phyloP scores from a whole-genome alignment of 1,140 invertebrate species.

The Trachymyrmex septentrionalis region DNA sequence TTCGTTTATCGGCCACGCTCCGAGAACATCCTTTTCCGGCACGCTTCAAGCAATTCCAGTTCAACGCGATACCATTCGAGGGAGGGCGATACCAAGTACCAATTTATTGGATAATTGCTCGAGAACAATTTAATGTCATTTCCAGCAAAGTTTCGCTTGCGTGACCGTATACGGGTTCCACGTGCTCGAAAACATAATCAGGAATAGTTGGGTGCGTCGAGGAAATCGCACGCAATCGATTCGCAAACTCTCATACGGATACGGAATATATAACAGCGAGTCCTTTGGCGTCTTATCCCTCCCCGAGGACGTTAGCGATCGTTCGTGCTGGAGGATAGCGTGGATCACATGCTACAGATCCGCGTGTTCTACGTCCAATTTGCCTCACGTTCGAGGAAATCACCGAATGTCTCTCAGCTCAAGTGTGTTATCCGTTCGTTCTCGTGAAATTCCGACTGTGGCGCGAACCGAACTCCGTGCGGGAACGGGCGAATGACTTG shows the following conservation, averaged over 20 bases:
- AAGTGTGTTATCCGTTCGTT: not conserved
- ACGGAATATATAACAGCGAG: not conserved
- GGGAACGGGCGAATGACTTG: slow-evolving; percentile 20
- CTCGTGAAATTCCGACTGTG: not conserved
- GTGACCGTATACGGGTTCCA: not conserved
- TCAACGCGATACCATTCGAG: slow-evolving; percentile 33
- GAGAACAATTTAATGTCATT: not conserved
- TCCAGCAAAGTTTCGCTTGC: not conserved
- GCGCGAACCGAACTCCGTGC: not conserved
- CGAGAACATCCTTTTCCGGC: slow-evolving; percentile 52
- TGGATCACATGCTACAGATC: not conserved
- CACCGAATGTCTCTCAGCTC: slow-evolving; percentile 13
- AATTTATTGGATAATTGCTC: slow-evolving; percentile 18
- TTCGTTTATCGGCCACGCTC: slow-evolving; percentile 67
- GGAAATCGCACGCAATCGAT: not conserved
- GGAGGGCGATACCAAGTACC: not conserved
- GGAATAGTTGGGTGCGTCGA: not conserved
- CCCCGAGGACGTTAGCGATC: not conserved
- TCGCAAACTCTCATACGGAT: not conserved
- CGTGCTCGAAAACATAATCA: not conserved
- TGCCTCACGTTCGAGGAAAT: not conserved
- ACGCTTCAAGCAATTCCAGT: not conserved
- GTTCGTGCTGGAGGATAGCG: not conserved
- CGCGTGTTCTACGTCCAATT: not conserved
- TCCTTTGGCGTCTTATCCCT: not conserved